Base-by-base conservation (phyloP, 2,797 vertebrate species). In the Sparus aurata region DNA sequence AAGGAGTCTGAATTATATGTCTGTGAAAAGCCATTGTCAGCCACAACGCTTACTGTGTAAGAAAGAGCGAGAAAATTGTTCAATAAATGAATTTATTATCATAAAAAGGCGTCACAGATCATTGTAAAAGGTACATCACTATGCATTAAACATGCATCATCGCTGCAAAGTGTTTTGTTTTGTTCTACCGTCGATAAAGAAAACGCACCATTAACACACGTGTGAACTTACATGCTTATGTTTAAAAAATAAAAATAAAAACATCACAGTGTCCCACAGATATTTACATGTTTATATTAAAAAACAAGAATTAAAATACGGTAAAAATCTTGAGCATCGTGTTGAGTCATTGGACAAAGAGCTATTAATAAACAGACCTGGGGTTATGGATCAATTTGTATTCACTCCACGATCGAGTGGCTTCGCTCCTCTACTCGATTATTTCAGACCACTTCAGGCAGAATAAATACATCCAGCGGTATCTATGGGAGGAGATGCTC, bases 261-360 rank as follows among this genome's bases (percentile, higher is more conserved):
- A 79, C 52, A 17, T 67, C 27, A 72, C 20, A 27, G 5, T 47
- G 52, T 77, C 84, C 80, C 85, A 78, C 62, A 76, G 6, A 34
- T 89, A 92, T 91, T 85, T 86, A 92, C 85, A 93, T 5, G 53
- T 49, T 77, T 54, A 71, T 20, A 27, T 47, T 65, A 77, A 76
- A 77, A 27, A 27, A n/a, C n/a, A n/a, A 70, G 17, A 16, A 70
- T 62, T 64, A 66, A 76, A 75, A 75, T 17, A 60, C 3, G 47
- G 6, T 66, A 20, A 69, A 78, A 78, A 63, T 64, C 2, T 7
- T 7, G 1, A 38, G n/a, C 49, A 25, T 23, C 52, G 27, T 5
- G 23, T 4, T 20, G 16, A 49, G 16, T 49, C 23, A 65, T 11
- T 17, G 12, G 17, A 64, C n/a, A 1, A 78, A 70, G 17, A 62